Conservation (phyloP, 2,113 vertebrate species). For the Globicephala melas region DNA sequence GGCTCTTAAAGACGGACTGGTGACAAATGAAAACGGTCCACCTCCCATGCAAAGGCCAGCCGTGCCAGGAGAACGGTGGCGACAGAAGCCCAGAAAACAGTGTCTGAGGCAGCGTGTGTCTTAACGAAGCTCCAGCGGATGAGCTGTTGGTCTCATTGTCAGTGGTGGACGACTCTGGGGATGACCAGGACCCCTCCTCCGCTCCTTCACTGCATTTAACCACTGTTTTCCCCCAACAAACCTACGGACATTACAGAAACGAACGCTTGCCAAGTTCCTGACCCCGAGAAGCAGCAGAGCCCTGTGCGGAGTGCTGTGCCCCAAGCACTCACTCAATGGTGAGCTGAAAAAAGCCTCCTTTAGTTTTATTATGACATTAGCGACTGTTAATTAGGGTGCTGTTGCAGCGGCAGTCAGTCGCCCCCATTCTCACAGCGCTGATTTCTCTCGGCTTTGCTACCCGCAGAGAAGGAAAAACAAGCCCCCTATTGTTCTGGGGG, state of each 20-base stretch:
- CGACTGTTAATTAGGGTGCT: constrained; percentile 54
- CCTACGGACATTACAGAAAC: neutral
- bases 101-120: neutral
- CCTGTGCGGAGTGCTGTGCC: accelerated
- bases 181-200: accelerated
- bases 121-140: accelerated
- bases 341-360: constrained; percentile 21
- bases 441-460: constrained; percentile 59
- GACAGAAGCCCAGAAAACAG: neutral
- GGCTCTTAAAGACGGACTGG: neutral
- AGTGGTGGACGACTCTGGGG: neutral
- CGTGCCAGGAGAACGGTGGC: accelerated
- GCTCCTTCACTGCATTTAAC: neutral
- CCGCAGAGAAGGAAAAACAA: neutral
- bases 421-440: neutral
- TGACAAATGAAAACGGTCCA: accelerated
- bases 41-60: no score
- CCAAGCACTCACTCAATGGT: neutral
- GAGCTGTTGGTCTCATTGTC: neutral
- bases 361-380: constrained; percentile 47
- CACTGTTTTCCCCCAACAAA: neutral
- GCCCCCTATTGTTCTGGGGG: neutral
- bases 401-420: neutral
- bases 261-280: neutral
- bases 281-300: neutral